Evolutionary conservation across 2,113 vertebrate species (phyloP), one percentile per base, ranked within the genome.

Genomic region (Puffinus mauretanicus): DNA sequence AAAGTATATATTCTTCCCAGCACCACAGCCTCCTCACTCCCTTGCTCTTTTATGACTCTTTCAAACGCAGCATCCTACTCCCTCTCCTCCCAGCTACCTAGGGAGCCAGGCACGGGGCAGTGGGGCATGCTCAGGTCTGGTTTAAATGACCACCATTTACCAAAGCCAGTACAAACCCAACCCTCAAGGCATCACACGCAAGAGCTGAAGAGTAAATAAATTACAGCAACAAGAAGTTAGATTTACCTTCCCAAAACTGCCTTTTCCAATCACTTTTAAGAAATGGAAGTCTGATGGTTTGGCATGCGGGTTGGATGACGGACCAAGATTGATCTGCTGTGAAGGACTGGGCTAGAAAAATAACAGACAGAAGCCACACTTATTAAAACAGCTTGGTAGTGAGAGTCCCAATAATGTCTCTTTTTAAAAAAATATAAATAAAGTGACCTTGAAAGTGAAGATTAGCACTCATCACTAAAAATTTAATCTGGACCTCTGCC

Each of bases 241-340:
- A 5, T 22, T 93, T 97, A 98, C 98, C 97, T 99, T 99, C 79
- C 99, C 99, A 76, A 99, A 99, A 98, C 99, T 99, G 93, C 99
- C 99, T 94, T 99, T 99, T 51, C 99, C 99, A 27, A 99, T 99
- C 85, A 99, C 99, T 97, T 99, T 99, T 86, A 99, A 98, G 97
- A 99, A 99, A 98, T 99, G 99, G 46, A 99, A 99, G 92, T 99
- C 99, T 7, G 98, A 99, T 30, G 99, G 99, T 91, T 99, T 99
- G 82, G 99, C 99, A 4, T 99, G 99, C 52, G 99, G 99, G 90
- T 99, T 99, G 77, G 99, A 99, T 58, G 99, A 99, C 1, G 99
- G 99, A 17, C 99, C 99, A 20, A 99, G 99, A 98, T 99, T 99
- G 93, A 99, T 99, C 94, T 99, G 99, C 92, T 99, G 99, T 44